Evolutionary conservation across 2,113 vertebrate genomes (phyloP), one percentile per base, ranked within the genome.

Genomic region (Xiphorhynchus elegans): DNA sequence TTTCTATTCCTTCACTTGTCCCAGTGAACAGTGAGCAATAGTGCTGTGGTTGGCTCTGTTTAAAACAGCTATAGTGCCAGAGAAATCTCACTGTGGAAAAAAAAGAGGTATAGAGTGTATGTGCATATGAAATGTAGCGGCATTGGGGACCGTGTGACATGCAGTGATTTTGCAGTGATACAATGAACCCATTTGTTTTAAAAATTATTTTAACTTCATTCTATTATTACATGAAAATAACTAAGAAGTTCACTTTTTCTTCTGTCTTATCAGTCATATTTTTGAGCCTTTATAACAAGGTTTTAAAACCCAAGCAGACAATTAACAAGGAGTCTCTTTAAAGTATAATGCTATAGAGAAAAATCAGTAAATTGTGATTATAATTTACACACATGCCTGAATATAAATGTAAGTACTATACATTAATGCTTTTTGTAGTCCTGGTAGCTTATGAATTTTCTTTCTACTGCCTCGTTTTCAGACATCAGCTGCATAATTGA

Each of bases 71-170:
- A 14, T 67, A 80, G 6, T 83, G 2, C 20, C 10, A 29, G 62
- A 55, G 56, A 63, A 24, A 39, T 59, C 2, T 5, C 24, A 13
- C n/a, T 29, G 15, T 11, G 67, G 68, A 40, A 35, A 62, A 80
- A 80, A 79, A 13, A 40, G 6, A 52, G 46, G 18, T 63, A 11
- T 26, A 44, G 39, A 33, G 4, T 40, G 16, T 17, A 26, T 16
- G 6, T 37, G 8, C 50, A 13, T 25, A 6, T 44, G 37, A 86
- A 89, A 66, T 7, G 1, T 25, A 49, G 24, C 47, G 17, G 11
- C 4, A 5, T 1, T 53, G n/a, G 5, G 31, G 10, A 35, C 29
- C 2, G 0, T 17, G 35, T 39, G 21, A 60, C 23, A 6, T 53
- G n/a, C 25, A 53, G 26, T 58, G 28, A 50, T 40, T 13, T 33